phyloP scores from a whole-genome alignment of 2,113 vertebrate species.

The Cavia porcellus region DNA sequence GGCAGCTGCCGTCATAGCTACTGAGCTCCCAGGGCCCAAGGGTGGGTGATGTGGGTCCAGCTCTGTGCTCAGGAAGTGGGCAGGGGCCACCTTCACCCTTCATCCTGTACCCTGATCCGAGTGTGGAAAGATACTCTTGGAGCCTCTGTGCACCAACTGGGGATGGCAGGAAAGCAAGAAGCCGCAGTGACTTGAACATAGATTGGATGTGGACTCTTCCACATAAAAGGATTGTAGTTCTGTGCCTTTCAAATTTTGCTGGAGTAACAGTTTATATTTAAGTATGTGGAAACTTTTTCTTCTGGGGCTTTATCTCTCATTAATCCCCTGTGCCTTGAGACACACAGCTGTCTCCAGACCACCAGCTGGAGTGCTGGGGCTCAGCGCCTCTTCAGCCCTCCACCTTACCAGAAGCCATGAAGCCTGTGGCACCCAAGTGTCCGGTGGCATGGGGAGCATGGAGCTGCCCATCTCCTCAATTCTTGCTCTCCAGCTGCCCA shows the following conservation, averaged over 20 bases:
- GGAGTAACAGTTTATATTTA: background rate
- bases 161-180: background rate
- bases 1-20: too few species aligned
- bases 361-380: background rate
- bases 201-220: background rate
- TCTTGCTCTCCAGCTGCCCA: background rate
- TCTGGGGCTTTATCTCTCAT: background rate
- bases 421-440: background rate
- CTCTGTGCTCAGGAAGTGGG: background rate
- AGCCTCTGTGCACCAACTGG: fast-evolving
- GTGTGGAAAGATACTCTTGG: background rate
- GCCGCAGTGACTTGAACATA: background rate
- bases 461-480: background rate
- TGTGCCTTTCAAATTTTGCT: too few species aligned
- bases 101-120: background rate
- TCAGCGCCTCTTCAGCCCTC: background rate
- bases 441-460: fast-evolving
- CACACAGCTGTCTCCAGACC: background rate
- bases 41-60: too few species aligned
- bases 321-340: background rate
- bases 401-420: fast-evolving
- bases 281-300: conserved; percentile 9
- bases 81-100: background rate
- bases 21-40: background rate
- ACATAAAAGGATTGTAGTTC: background rate